phyloP scores from a whole-genome alignment of 2,888 invertebrate genomes.

The Pandemis heparana region DNA sequence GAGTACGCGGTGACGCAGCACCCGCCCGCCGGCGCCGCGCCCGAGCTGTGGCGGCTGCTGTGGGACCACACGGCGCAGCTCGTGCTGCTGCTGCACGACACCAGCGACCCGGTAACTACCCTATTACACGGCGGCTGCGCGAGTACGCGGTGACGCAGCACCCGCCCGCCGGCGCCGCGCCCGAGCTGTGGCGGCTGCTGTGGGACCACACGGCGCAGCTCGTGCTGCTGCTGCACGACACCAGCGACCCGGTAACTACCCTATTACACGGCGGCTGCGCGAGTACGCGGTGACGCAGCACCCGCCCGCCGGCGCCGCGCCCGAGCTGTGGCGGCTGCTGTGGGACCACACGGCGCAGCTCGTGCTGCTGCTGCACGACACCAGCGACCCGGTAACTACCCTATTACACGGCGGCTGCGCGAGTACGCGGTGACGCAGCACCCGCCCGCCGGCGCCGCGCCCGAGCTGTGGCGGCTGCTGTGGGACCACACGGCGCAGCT shows the following conservation, averaged over 20 bases:
- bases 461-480: constrained; percentile 97
- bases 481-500: constrained; percentile 98
- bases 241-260: constrained; percentile 22
- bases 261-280: no score
- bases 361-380: constrained; percentile 94
- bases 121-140: no score
- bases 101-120: constrained; percentile 74
- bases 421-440: constrained; percentile 99
- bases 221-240: constrained; percentile 19
- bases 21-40: constrained; percentile 65
- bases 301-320: constrained; percentile 85
- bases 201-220: constrained; percentile 26
- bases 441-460: constrained; percentile 85
- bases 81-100: constrained; percentile 94
- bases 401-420: no score
- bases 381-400: constrained; percentile 69
- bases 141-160: constrained; percentile 1
- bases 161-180: constrained; percentile 30
- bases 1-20: constrained; percentile 1
- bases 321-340: constrained; percentile 97
- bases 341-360: constrained; percentile 98
- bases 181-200: constrained; percentile 19
- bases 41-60: constrained; percentile 97
- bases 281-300: constrained; percentile 99
- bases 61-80: constrained; percentile 98